Base-by-base conservation (phyloP, 1,140 invertebrate species). In the Leptinotarsa lineolata region DNA sequence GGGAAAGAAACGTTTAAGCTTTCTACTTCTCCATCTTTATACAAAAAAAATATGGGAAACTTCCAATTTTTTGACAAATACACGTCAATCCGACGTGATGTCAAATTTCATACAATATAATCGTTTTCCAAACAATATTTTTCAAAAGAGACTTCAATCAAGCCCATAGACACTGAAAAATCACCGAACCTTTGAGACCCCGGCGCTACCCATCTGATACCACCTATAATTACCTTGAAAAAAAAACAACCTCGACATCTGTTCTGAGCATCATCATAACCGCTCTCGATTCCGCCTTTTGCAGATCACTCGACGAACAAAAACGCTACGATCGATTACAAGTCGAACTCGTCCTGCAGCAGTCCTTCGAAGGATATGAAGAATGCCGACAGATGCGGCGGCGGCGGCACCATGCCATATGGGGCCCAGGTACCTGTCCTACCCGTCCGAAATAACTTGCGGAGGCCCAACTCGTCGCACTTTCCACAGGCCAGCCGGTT, bases 301-400 rank as follows among this genome's bases (percentile, higher is more conserved):
- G 39, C 76, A 78, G 76, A 74, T 78, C 76, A 78, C 61, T 68
- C 76, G 16, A 77, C 76, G 16, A 77, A 66, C 64, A 95, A 95
- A 87, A 94, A 93, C 88, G 89, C 91, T 79, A 92, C 92, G 82
- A 92, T 94, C 87, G 93, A 94, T 85, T 95, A 94, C 87, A 95
- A 95, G 85, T 92, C 92, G 79, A 93, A 92, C 81, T 92, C 92
- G 63, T 92, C 92, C 75, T 92, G 92, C 82, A 92, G 91, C 86
- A 93, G 92, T 89, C 92, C 92, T 76, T 89, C 89, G 83, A 90
- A 91, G 84, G 88, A 88, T 77, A 89, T 89, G 81, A 92, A 92
- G 84, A 91, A 90, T 84, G 89, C 91, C 84, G 91, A 91, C 83
- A 90, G 90, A 86, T 92, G 87, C 46, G 87, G 88, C 82, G 74